Evolutionary conservation across 2,888 invertebrate species (phyloP).

Genomic region (Nebria brevicollis): DNA sequence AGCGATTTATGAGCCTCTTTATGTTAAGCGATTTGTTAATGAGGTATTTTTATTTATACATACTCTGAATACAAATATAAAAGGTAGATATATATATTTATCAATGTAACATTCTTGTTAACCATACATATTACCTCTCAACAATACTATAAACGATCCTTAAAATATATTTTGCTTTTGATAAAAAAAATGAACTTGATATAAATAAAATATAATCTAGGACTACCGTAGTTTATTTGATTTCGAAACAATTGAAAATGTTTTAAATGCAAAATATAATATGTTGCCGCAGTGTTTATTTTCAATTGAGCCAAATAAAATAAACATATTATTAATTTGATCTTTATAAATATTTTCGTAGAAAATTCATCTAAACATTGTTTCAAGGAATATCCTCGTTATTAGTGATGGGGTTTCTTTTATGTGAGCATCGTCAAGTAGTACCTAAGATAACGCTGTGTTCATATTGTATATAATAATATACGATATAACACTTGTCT

Average conservation of each 20-base stretch:
- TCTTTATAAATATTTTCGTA: not conserved
- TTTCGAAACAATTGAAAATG: not conserved
- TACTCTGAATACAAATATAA: too few relatives aligned
- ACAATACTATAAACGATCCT: not conserved
- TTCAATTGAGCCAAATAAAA: not conserved
- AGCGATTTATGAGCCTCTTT: constrained; percentile 46
- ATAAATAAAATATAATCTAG: too few relatives aligned
- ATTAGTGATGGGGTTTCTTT: not conserved
- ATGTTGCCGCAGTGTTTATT: not conserved
- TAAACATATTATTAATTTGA: not conserved
- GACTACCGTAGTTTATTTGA: not conserved
- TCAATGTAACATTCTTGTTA: too few relatives aligned
- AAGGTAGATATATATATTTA: too few relatives aligned
- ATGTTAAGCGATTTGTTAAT: constrained; percentile 46
- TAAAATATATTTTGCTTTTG: not conserved
- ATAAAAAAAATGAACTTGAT: too few relatives aligned
- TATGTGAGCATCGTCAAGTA: not conserved
- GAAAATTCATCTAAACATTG: not conserved
- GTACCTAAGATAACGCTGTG: not conserved
- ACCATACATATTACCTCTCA: not conserved
- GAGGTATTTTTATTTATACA: constrained; percentile 43
- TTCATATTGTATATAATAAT: not conserved
- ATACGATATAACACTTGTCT: not conserved
- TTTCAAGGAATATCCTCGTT: not conserved
- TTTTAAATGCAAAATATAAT: not conserved